Base-by-base conservation (phyloP, 2,888 invertebrate species). In the Argyra leucocephala region DNA sequence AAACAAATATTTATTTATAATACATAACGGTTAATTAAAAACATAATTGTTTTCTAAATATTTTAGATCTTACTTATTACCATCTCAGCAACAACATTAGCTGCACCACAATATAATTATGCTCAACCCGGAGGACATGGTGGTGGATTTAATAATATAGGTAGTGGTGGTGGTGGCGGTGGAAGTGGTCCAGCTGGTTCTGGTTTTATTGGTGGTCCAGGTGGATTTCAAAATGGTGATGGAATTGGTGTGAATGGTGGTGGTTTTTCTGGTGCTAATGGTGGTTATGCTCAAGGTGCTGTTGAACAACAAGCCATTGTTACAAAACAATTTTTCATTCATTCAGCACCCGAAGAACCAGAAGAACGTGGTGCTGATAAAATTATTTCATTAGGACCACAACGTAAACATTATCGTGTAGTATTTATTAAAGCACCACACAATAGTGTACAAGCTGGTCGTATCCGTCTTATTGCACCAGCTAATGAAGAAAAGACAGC, bases 371-470 rank as follows among this genome's bases (percentile, higher is more conserved):
- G 75, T 57, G 72, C 68, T 23, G 61, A 24, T 10, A 67, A 66
- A 36, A 72, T 69, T 26, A 18, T 26, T 31, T 24, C 24, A 9
- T 73, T 78, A n/a, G 21, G 26, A 7, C 24, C 24, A 21, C 22
- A 74, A 0, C 59, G 74, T 57, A 76, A 76, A 67, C 75, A 72
- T 62, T 69, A 78, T 18, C 76, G 77, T 67, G 74, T 78, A 36
- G 70, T 78, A 15, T 78, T 78, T 66, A 76, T 78, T 62, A 77
- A 76, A 67, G 72, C 73, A 63, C 73, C 73, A 65, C 74, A 73
- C 22, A 74, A 74, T 66, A 71, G 74, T 9, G 70, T 72, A 68
- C 74, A 74, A 71, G 75, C 74, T 71, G 73, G 74, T 31, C 67
- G 74, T 63, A 75, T 79, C 68, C 76, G 75, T 72, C 75, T 79